Evolutionary conservation across 2,888 invertebrate species (phyloP), one percentile per base, ranked within the genome.

Genomic region (Zhengitettix transpicula): DNA sequence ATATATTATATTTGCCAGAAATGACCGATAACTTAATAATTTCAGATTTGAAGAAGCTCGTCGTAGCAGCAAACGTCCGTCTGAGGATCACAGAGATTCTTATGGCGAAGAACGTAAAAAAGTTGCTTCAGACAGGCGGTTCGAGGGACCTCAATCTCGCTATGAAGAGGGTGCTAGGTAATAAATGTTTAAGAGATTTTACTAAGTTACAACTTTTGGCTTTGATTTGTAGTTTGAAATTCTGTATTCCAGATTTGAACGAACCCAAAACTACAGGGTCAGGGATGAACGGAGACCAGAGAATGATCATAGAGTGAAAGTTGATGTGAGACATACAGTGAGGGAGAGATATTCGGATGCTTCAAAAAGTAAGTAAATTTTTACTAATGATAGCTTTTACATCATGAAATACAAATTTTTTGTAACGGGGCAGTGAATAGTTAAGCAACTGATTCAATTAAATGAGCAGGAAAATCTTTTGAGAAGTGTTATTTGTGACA

Each of bases 61-160:
- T 1, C 68, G 75, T 16, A 70, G 72, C 7, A 77, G 76, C 55
- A 82, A 81, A 70, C 76, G 81, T 73, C 72, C 79, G 69, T 65
- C 69, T 64, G 61, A 66, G 68, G 66, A 78, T 66, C 75, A 78
- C 67, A 65, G 71, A 9, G 71, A 72, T 11, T 68, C 70, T 9
- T 69, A 67, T 60, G 66, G 65, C 58, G 73, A 67, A 14, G 68
- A 68, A 0, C 60, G 74, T 41, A 75, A 75, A 66, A 67, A 71
- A 28, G 65, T 68, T 56, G 67, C 67, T 57, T 58, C 65, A 55
- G 63, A 67, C 42, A 63, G 65, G 40, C 68, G 67, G 40, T 80
- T 78, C 66, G 79, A 80, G 66, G 76, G 79, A 55, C 79, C 81
- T 52, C 78, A 80, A 57, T 78, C 79, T 42, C 77, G 79, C 52